Conservation (phyloP, 2,113 vertebrate species). For the Bubo blakistoni region DNA sequence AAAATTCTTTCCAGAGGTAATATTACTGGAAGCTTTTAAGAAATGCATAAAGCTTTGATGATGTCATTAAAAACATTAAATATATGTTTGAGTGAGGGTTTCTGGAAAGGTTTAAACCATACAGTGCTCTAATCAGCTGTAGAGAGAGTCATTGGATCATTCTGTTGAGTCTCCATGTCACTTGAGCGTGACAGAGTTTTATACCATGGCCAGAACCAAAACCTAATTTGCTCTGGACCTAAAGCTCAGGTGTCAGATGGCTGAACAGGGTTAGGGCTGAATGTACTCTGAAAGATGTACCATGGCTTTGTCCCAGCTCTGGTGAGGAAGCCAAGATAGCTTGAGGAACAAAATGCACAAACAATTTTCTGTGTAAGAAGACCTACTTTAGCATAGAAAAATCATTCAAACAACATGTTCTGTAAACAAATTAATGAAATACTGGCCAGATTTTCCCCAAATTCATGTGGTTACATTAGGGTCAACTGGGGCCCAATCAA, state of each 20-base stretch:
- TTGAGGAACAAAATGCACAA: not conserved
- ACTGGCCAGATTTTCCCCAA: not conserved
- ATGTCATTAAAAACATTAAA: not conserved
- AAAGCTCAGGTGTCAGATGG: not conserved
- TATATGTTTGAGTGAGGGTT: not conserved
- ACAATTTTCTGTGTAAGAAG: not conserved
- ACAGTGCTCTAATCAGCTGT: not conserved
- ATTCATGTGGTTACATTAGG: not conserved
- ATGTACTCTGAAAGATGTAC: not conserved
- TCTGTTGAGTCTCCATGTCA: not conserved
- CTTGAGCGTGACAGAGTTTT: not conserved
- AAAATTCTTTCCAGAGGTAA: constrained; percentile 2
- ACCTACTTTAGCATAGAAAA: not conserved
- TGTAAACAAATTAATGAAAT: constrained; percentile 53
- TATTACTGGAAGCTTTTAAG: constrained; percentile 18
- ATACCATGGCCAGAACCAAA: not conserved
- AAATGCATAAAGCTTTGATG: constrained; percentile 1
- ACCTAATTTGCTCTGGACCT: not conserved
- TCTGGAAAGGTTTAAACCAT: not conserved
- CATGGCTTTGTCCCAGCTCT: not conserved
- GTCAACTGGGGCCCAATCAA: constrained; percentile 20
- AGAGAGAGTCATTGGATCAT: not conserved
- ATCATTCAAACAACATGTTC: not conserved
- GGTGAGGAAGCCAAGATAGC: not conserved
- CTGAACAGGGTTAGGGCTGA: not conserved